Base-by-base conservation (phyloP, 2,888 invertebrate species). In the Sialis fuliginosa region DNA sequence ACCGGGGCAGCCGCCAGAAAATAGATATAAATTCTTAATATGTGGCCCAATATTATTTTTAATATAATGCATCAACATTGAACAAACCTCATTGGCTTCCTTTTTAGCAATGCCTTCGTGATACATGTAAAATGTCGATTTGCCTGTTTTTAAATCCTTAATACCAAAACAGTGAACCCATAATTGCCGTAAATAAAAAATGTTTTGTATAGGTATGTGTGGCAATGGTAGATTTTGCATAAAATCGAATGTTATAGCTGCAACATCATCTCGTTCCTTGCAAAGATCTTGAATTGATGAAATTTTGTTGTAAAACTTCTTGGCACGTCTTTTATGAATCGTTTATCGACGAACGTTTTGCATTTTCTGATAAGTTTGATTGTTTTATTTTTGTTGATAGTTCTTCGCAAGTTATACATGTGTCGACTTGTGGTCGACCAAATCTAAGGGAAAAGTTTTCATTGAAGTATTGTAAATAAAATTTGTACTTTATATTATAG, bases 171-270 rank as follows among this genome's bases (percentile, higher is more conserved):
- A 48, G 37, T 51, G 47, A 22, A 52, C 49, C 55, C 55, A 52
- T n/a, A 55, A 43, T 48, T 57, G 51, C 39, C 53, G 45, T 22
- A 52, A 39, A 48, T 55, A 54, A 48, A 56, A 53, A 31, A 54
- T 49, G 35, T 54, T 50, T 49, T 55, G 56, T 4, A 55, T 51
- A 33, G 55, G 54, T 42, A 54, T 51, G n/a, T 40, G 30, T 6
- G 55, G 55, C 37, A 56, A 42, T 30, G 54, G 54, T 30, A 54
- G 45, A 47, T 56, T 56, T 49, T 55, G 54, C 54, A 54, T 56
- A 49, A 48, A 56, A 50, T 56, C 54, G 35, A 55, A 53, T 6
- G 45, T 39, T 46, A 54, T 48, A 39, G 42, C 53, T 47, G 40
- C 40, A 42, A 51, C 50, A 40, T 53, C 50, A 39, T 50, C 49